Conservation (phyloP, 2,888 invertebrate species). For the Conops quadrifasciatus region DNA sequence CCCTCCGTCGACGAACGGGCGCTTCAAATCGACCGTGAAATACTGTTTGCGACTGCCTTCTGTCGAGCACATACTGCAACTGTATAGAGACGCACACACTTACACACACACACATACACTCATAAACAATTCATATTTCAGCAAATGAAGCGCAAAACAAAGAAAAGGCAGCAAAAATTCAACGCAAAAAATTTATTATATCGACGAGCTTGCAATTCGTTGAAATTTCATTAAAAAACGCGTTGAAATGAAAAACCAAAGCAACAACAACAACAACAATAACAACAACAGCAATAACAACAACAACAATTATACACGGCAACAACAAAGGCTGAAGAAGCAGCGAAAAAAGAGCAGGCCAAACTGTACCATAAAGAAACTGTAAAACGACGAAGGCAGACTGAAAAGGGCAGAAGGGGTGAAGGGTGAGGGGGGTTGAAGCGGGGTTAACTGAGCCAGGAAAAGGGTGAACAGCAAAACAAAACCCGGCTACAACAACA, state of each 20-base stretch:
- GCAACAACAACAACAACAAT: conserved; percentile 8
- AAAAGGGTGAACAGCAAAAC: not conserved
- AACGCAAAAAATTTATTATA: conserved; percentile 1
- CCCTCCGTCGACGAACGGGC: not conserved
- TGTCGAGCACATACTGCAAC: not conserved
- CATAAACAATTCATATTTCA: not conserved
- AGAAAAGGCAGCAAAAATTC: conserved; percentile 2
- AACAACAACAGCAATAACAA: not conserved
- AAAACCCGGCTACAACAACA: not conserved
- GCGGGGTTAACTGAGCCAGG: conserved; percentile 8
- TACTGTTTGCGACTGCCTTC: conserved; percentile 25
- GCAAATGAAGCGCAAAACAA: conserved; percentile 15
- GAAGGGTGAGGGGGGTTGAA: not conserved
- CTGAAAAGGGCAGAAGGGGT: not conserved
- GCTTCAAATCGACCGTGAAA: conserved; percentile 35
- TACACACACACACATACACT: conserved; percentile 6
- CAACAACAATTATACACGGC: conserved; percentile 2
- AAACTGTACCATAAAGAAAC: not conserved
- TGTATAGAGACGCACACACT: not conserved
- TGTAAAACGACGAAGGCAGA: not conserved
- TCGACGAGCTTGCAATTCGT: conserved; percentile 28
- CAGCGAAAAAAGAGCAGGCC: not conserved
- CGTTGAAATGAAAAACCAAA: conserved; percentile 29
- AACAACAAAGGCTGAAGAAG: not conserved
- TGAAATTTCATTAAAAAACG: conserved; percentile 26